Conservation (phyloP, 2,888 invertebrate species). For the Zaprionus lineosus region DNA sequence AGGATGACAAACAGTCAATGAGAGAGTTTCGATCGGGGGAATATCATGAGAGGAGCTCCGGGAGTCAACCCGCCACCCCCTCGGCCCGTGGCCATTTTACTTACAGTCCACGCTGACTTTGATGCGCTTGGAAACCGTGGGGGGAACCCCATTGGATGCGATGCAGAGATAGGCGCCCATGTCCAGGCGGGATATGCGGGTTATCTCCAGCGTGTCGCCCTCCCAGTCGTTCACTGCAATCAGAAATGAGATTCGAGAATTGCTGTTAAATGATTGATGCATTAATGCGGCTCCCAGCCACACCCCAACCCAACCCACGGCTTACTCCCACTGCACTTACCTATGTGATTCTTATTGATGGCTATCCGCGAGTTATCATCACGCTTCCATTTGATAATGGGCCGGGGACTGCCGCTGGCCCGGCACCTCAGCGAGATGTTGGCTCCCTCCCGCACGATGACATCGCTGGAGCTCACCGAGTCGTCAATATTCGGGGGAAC, state of each 20-base stretch:
- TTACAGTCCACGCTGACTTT: slow-evolving; percentile 97
- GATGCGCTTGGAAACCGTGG: slow-evolving; percentile 94
- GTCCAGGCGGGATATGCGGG: slow-evolving; percentile 92
- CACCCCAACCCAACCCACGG: no score
- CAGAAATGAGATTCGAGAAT: not conserved
- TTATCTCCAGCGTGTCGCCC: slow-evolving; percentile 92
- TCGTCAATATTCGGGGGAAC: slow-evolving; percentile 97
- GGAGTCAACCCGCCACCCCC: not conserved
- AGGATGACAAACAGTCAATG: slow-evolving; percentile 24
- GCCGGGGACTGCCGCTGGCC: slow-evolving; percentile 93
- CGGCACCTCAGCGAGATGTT: slow-evolving; percentile 94
- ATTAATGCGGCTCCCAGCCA: slow-evolving; percentile 5
- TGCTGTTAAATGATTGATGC: slow-evolving; percentile 72
- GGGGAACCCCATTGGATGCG: slow-evolving; percentile 93
- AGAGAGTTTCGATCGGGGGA: no score
- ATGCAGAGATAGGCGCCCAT: slow-evolving; percentile 97
- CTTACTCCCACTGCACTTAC: slow-evolving; percentile 85
- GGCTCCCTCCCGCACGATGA: slow-evolving; percentile 93
- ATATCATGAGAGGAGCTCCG: no score
- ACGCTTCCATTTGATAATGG: slow-evolving; percentile 95
- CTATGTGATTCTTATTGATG: slow-evolving; percentile 92
- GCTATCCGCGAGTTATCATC: slow-evolving; percentile 94
- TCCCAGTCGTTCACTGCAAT: slow-evolving; percentile 91
- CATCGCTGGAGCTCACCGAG: slow-evolving; percentile 94
- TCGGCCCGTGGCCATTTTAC: slow-evolving; percentile 82